These are phyloP conservation scores for Ctenoplectra terminalis DNA, from an alignment of 1,140 invertebrate species.

Conservation along the genomic window DNA sequence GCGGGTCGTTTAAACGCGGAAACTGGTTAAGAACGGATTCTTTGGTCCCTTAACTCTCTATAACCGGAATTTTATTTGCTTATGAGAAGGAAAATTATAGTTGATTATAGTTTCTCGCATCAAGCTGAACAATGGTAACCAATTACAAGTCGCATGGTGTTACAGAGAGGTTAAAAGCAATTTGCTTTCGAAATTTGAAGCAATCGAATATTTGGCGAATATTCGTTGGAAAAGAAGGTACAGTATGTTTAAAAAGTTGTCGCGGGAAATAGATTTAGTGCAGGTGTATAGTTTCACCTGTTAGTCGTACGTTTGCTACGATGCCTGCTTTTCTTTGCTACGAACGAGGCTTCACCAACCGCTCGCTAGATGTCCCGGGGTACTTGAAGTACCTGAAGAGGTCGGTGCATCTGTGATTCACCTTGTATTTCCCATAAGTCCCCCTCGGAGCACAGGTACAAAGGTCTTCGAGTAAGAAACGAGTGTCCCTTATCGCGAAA, in stretches of 20 bases:
- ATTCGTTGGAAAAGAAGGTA: not conserved
- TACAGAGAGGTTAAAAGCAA: too few relatives aligned
- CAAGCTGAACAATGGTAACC: too few relatives aligned
- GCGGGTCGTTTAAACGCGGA: too few relatives aligned
- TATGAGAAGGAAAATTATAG: too few relatives aligned
- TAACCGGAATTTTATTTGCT: too few relatives aligned
- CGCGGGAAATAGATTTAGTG: not conserved
- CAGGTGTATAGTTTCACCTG: not conserved
- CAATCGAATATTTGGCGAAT: not conserved
- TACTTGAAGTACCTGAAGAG: slow-evolving; percentile 17
- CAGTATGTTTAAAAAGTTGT: too few relatives aligned
- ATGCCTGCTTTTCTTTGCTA: not conserved
- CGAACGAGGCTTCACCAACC: slow-evolving; percentile 1
- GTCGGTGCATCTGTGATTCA: not conserved
- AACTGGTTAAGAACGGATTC: too few relatives aligned
- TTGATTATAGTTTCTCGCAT: too few relatives aligned
- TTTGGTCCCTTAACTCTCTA: too few relatives aligned
- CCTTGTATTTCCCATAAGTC: not conserved
- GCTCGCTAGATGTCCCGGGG: slow-evolving; percentile 47
- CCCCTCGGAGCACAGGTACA: not conserved
- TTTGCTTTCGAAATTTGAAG: too few relatives aligned
- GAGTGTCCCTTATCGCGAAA: not conserved
- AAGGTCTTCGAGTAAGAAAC: too few relatives aligned
- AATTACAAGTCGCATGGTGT: too few relatives aligned
- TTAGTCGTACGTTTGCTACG: not conserved